Evolutionary conservation across 1,140 invertebrate genomes (phyloP).

Genomic region (Drosophila trapezifrons): DNA sequence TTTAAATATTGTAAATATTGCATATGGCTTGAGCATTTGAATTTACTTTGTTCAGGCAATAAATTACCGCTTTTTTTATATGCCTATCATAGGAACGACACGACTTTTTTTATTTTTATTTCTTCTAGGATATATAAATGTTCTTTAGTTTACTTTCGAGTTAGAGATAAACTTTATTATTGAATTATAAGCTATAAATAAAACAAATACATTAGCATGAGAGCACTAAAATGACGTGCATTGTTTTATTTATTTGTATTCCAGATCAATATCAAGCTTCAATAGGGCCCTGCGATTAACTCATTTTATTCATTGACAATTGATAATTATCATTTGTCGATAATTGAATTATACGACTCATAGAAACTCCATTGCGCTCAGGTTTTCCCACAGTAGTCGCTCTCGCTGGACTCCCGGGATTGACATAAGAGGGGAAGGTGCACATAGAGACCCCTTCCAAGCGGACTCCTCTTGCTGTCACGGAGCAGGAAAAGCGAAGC

Average conservation of each 20-base stretch:
- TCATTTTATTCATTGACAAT: background rate
- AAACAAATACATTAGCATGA: no score
- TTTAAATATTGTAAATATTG: no score
- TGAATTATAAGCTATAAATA: no score
- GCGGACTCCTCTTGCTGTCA: conserved; percentile 26
- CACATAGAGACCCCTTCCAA: background rate
- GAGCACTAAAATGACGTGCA: no score
- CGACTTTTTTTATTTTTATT: no score
- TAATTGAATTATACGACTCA: background rate
- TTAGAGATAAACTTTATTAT: no score
- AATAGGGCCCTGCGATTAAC: background rate
- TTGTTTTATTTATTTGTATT: background rate
- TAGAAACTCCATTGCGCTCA: background rate
- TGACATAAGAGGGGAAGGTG: background rate
- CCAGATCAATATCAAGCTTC: no score
- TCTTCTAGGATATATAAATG: background rate
- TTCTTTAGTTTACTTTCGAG: no score
- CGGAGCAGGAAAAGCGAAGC: conserved; percentile 8
- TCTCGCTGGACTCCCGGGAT: background rate
- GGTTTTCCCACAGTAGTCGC: background rate
- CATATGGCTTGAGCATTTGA: no score
- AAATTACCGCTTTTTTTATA: no score
- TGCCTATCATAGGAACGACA: no score
- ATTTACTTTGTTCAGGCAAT: background rate
- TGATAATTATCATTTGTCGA: background rate